Evolutionary conservation across 2,888 invertebrate species (phyloP).

Genomic region (Brachynemurus nebulosus): DNA sequence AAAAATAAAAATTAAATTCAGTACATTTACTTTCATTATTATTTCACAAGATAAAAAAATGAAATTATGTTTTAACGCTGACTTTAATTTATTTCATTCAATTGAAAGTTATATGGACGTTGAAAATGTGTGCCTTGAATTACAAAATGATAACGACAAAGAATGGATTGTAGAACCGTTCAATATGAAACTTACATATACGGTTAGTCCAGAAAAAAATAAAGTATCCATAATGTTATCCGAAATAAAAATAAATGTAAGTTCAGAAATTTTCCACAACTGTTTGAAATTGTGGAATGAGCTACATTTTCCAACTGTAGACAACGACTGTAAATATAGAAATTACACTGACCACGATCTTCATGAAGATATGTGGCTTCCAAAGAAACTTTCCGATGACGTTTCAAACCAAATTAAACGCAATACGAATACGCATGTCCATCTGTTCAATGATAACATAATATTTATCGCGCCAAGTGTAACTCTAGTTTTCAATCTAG

Average conservation of each 20-base stretch:
- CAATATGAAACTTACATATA: background rate
- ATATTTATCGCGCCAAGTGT: background rate
- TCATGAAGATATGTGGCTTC: conserved; percentile 7
- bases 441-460: background rate
- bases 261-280: conserved; percentile 1
- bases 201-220: background rate
- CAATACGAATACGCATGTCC: background rate
- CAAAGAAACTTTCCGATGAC: conserved; percentile 3
- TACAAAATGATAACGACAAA: background rate
- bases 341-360: background rate
- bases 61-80: background rate
- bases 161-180: conserved; percentile 3
- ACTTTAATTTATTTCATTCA: background rate
- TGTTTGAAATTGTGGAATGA: background rate
- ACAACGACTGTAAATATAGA: background rate
- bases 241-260: conserved; percentile 2
- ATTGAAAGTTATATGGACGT: background rate
- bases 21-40: background rate
- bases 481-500: background rate
- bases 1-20: conserved; percentile 18
- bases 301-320: background rate
- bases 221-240: background rate
- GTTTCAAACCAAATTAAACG: background rate
- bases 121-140: conserved; percentile 1
- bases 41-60: too few relatives aligned